A percentile compares a stretch with the other conserved stretches of the same genome.
Evolutionary conservation across 2,797 vertebrate species (phyloP).

Genomic region (Nyctalus aviator): DNA sequence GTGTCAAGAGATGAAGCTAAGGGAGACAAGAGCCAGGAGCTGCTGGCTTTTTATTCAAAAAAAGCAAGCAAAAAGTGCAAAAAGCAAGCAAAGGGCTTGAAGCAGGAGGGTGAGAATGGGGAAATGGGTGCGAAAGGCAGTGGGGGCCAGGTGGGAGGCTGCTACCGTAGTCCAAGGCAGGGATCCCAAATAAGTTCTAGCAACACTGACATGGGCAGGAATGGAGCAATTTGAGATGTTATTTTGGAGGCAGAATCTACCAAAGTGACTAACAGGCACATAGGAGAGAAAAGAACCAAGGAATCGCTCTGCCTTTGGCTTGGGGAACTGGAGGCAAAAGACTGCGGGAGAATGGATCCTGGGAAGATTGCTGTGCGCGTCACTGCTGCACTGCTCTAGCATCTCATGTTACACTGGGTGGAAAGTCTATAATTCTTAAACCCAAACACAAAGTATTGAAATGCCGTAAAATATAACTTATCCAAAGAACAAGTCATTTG

Average conservation of each 20-base stretch:
- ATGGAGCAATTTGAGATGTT: not conserved
- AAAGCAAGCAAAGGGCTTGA: not conserved
- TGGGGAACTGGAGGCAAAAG: not conserved
- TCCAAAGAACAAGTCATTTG: not conserved
- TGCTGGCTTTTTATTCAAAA: not conserved
- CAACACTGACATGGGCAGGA: not conserved
- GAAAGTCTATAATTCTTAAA: not conserved
- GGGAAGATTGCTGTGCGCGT: too few species aligned
- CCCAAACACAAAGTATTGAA: not conserved
- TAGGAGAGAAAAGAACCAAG: not conserved
- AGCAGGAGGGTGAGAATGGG: not conserved
- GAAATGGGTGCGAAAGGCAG: not conserved
- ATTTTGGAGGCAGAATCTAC: not conserved
- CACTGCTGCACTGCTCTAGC: rapidly evolving
- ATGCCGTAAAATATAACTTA: not conserved
- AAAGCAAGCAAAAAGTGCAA: conserved; percentile 30
- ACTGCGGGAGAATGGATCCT: rapidly evolving
- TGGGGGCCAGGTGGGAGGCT: not conserved
- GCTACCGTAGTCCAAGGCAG: not conserved
- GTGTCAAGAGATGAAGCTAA: not conserved
- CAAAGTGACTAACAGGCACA: too few species aligned
- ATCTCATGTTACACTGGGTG: too few species aligned
- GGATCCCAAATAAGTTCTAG: rapidly evolving
- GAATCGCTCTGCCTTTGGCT: not conserved
- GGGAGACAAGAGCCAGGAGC: not conserved